phyloP scores from a whole-genome alignment of 2,797 vertebrate species.

The Muscicapa striata region DNA sequence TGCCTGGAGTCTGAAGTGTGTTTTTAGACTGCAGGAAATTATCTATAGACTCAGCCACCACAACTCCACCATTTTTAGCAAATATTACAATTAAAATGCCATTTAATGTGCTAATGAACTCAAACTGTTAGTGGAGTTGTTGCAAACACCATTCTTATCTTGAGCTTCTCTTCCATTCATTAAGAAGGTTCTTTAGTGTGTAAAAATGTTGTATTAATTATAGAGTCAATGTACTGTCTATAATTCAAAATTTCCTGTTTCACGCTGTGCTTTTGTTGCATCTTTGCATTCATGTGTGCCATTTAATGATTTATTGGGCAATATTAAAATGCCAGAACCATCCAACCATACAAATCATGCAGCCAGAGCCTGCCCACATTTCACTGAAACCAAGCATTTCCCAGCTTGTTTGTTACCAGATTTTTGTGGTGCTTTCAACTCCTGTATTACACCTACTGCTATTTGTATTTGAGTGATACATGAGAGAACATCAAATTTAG shows the following conservation, averaged over 20 bases:
- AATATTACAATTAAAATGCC: neutral
- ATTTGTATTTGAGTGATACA: neutral
- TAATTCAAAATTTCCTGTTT: conserved; percentile 12
- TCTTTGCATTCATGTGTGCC: neutral
- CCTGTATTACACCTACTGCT: neutral
- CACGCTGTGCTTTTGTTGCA: neutral
- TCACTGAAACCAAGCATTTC: neutral
- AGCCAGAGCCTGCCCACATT: neutral
- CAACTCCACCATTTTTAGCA: neutral
- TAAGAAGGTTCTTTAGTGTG: neutral
- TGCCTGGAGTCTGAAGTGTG: neutral
- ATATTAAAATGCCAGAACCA: neutral
- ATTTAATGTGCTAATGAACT: neutral
- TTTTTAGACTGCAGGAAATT: neutral
- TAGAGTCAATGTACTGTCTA: neutral
- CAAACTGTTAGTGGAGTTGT: neutral
- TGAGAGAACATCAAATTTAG: neutral
- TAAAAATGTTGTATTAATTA: neutral
- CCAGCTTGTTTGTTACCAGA: neutral
- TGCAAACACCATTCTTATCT: neutral
- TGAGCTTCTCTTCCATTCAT: neutral
- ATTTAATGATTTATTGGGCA: neutral
- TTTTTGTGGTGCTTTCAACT: neutral
- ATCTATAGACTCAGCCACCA: neutral
- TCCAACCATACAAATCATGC: neutral